Evolutionary conservation across 2,113 vertebrate genomes (phyloP).

Genomic region (Thymallus thymallus): DNA sequence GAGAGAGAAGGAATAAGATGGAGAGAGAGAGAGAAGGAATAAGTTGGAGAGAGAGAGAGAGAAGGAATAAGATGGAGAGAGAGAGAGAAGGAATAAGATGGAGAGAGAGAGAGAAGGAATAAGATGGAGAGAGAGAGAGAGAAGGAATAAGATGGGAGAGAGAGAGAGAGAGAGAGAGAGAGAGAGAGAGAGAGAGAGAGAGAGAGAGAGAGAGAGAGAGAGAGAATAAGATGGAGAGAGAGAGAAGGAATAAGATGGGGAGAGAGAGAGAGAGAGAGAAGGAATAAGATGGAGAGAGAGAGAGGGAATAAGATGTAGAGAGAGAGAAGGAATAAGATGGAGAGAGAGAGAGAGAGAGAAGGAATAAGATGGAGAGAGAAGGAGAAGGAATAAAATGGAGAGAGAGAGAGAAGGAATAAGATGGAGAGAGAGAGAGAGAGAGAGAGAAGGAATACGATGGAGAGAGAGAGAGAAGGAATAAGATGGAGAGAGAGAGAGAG

Average conservation of each 20-base stretch:
- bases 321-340: conserved; percentile 8
- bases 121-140: conserved; percentile 26
- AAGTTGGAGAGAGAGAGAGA: conserved; percentile 25
- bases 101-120: conserved; percentile 20
- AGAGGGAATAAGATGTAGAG: too few species aligned
- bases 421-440: conserved; percentile 28
- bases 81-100: conserved; percentile 16
- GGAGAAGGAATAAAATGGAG: conserved; percentile 22
- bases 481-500: conserved; percentile 26
- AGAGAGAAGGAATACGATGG: conserved; percentile 10
- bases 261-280: conserved; percentile 27
- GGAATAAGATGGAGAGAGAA: conserved; percentile 15
- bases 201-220: too few species aligned
- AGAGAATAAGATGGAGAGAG: conserved; percentile 16
- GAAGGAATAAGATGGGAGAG: conserved; percentile 17
- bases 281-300: conserved; percentile 15
- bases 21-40: conserved; percentile 20
- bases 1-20: conserved; percentile 18
- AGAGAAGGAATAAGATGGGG: conserved; percentile 21
- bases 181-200: conserved; percentile 33
- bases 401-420: conserved; percentile 16
- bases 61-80: conserved; percentile 18
- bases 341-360: conserved; percentile 30
- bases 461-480: conserved; percentile 21
- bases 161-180: conserved; percentile 28